Evolutionary conservation across 2,113 vertebrate genomes (phyloP).

Genomic region (Camelus dromedarius): DNA sequence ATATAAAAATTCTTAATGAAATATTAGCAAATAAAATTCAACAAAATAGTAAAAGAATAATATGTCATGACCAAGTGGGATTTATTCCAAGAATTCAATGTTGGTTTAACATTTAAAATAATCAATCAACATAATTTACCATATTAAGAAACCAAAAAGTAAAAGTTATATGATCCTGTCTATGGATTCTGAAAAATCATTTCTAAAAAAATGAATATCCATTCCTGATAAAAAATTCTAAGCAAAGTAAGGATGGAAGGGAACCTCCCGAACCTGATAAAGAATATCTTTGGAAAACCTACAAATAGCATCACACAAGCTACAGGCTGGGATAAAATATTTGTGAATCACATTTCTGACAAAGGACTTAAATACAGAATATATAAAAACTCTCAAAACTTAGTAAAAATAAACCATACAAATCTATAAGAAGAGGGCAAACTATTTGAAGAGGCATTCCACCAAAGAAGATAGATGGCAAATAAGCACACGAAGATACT

Average conservation of each 20-base stretch:
- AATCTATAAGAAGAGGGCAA: conserved; percentile 3
- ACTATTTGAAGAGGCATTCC: background rate
- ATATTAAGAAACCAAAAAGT: no score
- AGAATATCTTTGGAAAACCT: no score
- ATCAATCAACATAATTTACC: no score
- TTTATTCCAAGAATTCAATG: background rate
- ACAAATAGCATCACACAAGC: background rate
- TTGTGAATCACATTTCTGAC: background rate
- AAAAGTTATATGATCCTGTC: no score
- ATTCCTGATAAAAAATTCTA: no score
- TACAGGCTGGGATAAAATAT: background rate
- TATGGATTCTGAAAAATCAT: no score
- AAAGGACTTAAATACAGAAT: background rate
- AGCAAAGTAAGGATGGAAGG: no score
- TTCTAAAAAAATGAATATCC: no score
- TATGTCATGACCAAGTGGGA: background rate
- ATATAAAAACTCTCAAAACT: background rate
- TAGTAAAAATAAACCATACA: conserved; percentile 3
- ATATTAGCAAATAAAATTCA: background rate
- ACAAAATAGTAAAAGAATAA: background rate
- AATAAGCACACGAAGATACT: background rate
- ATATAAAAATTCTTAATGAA: no score
- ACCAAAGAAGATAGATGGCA: background rate
- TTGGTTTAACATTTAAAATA: no score
- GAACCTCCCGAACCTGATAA: no score